Evolutionary conservation across 2,888 invertebrate genomes (phyloP).

Genomic region (Mythimna ferrago): DNA sequence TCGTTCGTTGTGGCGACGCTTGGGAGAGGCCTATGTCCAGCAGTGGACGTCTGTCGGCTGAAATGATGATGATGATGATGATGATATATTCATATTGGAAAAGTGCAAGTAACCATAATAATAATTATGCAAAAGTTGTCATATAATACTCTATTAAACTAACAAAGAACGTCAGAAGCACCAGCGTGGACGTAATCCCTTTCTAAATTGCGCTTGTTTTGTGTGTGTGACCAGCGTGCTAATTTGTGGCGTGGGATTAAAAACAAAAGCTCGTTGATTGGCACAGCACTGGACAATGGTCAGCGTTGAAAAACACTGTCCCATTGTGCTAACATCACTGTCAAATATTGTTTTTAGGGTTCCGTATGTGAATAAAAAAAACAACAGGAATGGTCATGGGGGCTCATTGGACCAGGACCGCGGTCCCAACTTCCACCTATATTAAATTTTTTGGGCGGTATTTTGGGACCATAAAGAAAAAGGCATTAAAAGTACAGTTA

Average conservation of each 20-base stretch:
- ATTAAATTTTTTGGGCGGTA: too few relatives aligned
- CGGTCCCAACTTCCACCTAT: too few relatives aligned
- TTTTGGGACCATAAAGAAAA: too few relatives aligned
- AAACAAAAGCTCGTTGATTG: conserved; percentile 50
- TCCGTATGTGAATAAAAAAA: neutral
- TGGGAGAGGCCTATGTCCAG: too few relatives aligned
- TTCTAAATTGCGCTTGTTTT: conserved; percentile 35
- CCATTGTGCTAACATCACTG: conserved; percentile 42
- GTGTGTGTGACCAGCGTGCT: conserved; percentile 22
- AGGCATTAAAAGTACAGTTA: too few relatives aligned
- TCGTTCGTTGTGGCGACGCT: too few relatives aligned
- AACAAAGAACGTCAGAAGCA: conserved; percentile 10
- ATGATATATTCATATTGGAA: too few relatives aligned
- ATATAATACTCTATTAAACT: neutral
- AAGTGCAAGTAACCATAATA: neutral
- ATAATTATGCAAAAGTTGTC: neutral
- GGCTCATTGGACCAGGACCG: too few relatives aligned
- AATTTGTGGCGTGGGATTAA: conserved; percentile 46
- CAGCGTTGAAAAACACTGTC: conserved; percentile 27
- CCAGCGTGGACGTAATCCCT: conserved; percentile 21
- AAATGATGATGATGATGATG: too few relatives aligned
- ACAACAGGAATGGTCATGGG: too few relatives aligned
- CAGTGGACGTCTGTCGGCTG: too few relatives aligned
- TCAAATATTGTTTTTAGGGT: conserved; percentile 26
- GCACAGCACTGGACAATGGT: conserved; percentile 35